Evolutionary conservation across 2,113 vertebrate genomes (phyloP), one percentile per base, ranked within the genome.

Genomic region (Trinectes maculatus): DNA sequence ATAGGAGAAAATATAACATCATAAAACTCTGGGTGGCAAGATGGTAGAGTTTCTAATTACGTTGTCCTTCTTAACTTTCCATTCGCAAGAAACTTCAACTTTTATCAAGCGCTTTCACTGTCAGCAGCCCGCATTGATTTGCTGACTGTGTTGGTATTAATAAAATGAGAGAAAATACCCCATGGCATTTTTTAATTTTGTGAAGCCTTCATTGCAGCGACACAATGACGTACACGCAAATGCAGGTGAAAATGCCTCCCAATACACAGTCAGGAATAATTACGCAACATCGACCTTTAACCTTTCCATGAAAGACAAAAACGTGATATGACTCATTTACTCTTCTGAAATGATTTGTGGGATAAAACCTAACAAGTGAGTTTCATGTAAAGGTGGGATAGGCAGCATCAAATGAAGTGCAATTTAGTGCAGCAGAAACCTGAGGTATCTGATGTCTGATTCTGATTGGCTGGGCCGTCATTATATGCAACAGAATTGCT

Each of bases 401-500:
- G 29, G 21, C 53, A 19, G 26, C 60, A 37, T 62, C 26, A 33
- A 59, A 77, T 71, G 71, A 44, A 69, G n/a, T n/a, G n/a, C n/a
- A n/a, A n/a, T n/a, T n/a, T n/a, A n/a, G n/a, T n/a, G n/a, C n/a
- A n/a, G n/a, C n/a, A n/a, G n/a, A n/a, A n/a, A n/a, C n/a, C n/a
- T n/a, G n/a, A n/a, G n/a, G n/a, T n/a, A n/a, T n/a, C n/a, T n/a
- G n/a, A n/a, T n/a, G n/a, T n/a, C n/a, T n/a, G n/a, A n/a, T n/a
- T n/a, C 43, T 67, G 64, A 83, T 64, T 60, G 77, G 65, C 49
- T 37, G 21, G 3, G 13, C 37, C 7, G 12, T 59, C 62, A 66
- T 80, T 72, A 74, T 34, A 64, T 72, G 58, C 62, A 29, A 47
- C 19, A 37, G 69, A 24, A 71, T 63, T 19, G 63, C 62, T 63